Evolutionary conservation across 2,888 invertebrate species (phyloP), one percentile per base, ranked within the genome.

Genomic region (Netelia fuscicornis): DNA sequence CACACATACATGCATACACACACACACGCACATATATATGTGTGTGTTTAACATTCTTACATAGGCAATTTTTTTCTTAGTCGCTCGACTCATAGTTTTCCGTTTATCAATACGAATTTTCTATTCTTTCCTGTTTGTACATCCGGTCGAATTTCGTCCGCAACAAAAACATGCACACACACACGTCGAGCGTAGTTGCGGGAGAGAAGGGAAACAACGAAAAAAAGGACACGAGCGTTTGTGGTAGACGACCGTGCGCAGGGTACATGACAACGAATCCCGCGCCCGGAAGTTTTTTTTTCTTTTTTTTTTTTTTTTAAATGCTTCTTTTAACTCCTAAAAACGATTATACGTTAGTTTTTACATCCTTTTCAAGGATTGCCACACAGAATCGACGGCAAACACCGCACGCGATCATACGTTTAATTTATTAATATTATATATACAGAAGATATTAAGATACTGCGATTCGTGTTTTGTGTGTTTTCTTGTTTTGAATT

Each of bases 311-410:
- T 89, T 89, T 58, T 58, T 56, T 87, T 89, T 89, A 88, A 90
- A 90, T 90, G 89, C 88, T 88, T 86, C 58, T 71, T 87, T 88
- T 30, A 23, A 80, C 52, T 76, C 76, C 62, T 76, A 70, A 84
- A 52, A 80, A 83, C 81, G 72, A 81, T 75, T 78, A 68, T 42
- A 81, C 60, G 72, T 83, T 81, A 75, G 82, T 79, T 90, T 92
- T 92, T 92, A 91, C 88, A 92, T 92, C 92, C 91, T 92, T 92
- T 90, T 89, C 64, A 92, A 92, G 91, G 91, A 91, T 92, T 86
- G 25, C 65, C 79, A 48, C 58, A 54, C 75, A 58, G 30, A 70
- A 60, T 60, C 70, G 79, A 85, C 70, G 78, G 81, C 58, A 65
- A 67, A 23, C 67, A 68, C 23, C 81, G 67, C 75, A 65, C 81